Conservation (phyloP, 2,113 vertebrate genomes). For the Siphamia tubifer region DNA sequence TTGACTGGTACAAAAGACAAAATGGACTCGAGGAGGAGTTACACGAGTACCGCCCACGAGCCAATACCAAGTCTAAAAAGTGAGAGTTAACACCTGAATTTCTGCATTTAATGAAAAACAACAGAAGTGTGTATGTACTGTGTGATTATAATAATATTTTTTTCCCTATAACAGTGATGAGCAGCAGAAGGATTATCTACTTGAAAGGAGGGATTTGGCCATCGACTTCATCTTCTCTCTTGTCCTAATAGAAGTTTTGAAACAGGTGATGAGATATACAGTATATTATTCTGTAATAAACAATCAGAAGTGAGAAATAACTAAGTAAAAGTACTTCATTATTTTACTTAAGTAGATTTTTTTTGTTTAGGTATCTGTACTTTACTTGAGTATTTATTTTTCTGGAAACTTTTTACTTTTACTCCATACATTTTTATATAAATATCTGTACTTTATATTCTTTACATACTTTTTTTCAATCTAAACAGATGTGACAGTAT, state of each 20-base stretch:
- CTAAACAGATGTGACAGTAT: too few species aligned
- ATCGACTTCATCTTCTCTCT: constrained; percentile 99
- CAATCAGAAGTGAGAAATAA: too few species aligned
- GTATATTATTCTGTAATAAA: too few species aligned
- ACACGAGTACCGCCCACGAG: constrained; percentile 92
- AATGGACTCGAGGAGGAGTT: constrained; percentile 95
- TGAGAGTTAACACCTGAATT: constrained; percentile 47
- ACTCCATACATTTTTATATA: too few species aligned
- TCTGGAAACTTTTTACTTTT: too few species aligned
- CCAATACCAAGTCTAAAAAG: constrained; percentile 97
- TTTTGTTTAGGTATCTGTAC: too few species aligned
- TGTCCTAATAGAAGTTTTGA: constrained; percentile 97
- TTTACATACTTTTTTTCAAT: too few species aligned
- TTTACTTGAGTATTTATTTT: too few species aligned
- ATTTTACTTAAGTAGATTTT: too few species aligned
- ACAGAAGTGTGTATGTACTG: background rate
- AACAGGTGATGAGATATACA: constrained; percentile 83
- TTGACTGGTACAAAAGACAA: constrained; percentile 98
- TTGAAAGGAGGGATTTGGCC: constrained; percentile 96
- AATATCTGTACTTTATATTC: too few species aligned
- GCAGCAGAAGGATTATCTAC: constrained; percentile 94
- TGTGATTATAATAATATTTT: background rate
- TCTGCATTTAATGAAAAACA: background rate
- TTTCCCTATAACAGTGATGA: constrained; percentile 88
- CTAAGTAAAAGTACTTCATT: too few species aligned